Evolutionary conservation across 2,113 vertebrate genomes (phyloP).

Genomic region (Sapajus apella): DNA sequence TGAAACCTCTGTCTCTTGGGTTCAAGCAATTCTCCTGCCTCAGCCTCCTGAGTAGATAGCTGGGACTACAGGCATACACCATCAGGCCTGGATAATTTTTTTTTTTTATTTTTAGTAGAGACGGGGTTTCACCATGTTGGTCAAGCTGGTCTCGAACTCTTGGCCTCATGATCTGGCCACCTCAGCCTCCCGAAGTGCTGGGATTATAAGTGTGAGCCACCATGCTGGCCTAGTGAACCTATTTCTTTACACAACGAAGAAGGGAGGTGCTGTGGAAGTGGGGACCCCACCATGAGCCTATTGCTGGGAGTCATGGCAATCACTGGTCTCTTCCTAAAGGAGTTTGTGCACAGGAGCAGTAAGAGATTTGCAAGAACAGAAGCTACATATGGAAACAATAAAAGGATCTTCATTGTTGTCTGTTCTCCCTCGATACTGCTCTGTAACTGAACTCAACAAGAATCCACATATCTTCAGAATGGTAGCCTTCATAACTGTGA

Average conservation of each 20-base stretch:
- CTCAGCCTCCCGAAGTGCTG: no score
- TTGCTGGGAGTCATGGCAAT: neutral
- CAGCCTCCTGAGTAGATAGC: no score
- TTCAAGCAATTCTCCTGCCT: no score
- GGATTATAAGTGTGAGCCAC: no score
- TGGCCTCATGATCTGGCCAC: no score
- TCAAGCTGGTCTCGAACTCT: no score
- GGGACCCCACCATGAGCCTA: no score
- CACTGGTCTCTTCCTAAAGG: neutral
- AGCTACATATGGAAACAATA: neutral
- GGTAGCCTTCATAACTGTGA: neutral
- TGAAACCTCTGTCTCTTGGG: no score
- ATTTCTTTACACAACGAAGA: neutral
- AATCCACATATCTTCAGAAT: neutral
- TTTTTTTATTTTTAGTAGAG: no score
- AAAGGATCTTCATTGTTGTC: neutral
- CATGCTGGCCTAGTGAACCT: accelerated
- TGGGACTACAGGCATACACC: no score
- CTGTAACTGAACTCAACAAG: neutral
- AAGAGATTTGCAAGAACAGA: neutral
- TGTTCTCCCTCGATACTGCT: neutral
- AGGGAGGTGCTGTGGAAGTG: accelerated
- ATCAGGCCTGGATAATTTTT: no score
- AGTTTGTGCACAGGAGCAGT: neutral
- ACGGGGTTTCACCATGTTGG: no score